Conservation (phyloP, 2,797 vertebrate genomes). For the Hafferia zeledoni region DNA sequence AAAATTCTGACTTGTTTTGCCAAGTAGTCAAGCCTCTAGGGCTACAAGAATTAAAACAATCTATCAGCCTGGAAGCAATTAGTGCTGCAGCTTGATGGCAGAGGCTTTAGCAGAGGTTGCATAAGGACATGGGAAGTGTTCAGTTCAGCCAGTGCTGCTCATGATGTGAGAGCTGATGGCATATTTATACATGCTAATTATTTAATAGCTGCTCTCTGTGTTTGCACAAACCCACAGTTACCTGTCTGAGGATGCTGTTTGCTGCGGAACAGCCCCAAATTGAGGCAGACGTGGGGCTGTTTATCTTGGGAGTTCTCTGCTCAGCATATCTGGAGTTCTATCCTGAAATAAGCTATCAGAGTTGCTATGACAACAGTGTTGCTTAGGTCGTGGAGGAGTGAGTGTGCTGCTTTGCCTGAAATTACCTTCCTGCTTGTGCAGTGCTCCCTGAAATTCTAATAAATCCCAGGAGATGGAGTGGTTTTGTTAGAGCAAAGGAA, state of each 20-base stretch:
- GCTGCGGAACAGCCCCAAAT: background rate
- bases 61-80: background rate
- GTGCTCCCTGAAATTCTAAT: background rate
- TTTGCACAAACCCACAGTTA: background rate
- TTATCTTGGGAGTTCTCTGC: background rate
- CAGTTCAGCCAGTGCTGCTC: background rate
- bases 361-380: constrained; percentile 48
- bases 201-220: background rate
- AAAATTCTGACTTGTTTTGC: background rate
- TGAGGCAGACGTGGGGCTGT: background rate
- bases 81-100: background rate
- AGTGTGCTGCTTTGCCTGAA: background rate
- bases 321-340: background rate
- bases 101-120: background rate
- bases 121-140: background rate
- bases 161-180: background rate
- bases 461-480: background rate
- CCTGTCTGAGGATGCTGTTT: background rate
- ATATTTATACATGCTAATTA: background rate
- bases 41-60: background rate
- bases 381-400: background rate
- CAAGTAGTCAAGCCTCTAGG: background rate
- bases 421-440: background rate
- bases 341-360: background rate
- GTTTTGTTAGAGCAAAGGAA: background rate